These are phyloP conservation scores for Megalops cyprinoides DNA, from an alignment of 2,797 vertebrate species.

Conservation along the genomic window DNA sequence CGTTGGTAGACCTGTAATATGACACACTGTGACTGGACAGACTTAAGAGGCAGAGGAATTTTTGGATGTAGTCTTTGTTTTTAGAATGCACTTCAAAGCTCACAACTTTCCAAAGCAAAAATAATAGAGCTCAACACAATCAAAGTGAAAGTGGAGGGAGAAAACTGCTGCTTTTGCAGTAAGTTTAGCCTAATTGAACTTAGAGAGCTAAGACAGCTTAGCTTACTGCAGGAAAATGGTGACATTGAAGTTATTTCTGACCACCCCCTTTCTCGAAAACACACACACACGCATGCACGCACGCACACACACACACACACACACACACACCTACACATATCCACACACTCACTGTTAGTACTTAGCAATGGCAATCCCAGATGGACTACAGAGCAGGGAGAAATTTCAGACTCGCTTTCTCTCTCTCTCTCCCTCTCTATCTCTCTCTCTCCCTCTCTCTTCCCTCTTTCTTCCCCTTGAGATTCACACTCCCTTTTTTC, in stretches of 20 bases:
- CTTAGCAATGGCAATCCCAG: constrained; percentile 61
- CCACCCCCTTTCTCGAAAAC: neutral
- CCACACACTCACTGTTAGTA: constrained; percentile 46
- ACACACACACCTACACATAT: constrained; percentile 23
- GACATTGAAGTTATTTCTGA: neutral
- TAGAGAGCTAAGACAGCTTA: too few relatives aligned
- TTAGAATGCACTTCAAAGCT: constrained; percentile 37
- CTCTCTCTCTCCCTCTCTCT: neutral
- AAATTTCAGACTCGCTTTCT: constrained; percentile 22
- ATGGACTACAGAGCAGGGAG: constrained; percentile 50
- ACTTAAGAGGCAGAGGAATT: constrained; percentile 1
- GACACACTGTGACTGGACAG: neutral
- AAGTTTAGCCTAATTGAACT: too few relatives aligned
- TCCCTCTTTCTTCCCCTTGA: constrained; percentile 38
- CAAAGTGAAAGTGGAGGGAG: neutral
- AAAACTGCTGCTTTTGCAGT: neutral
- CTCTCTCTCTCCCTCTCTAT: neutral
- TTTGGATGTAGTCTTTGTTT: neutral
- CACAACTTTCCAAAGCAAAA: constrained; percentile 45
- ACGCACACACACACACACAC: constrained; percentile 28
- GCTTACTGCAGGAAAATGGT: neutral
- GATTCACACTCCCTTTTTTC: constrained; percentile 50
- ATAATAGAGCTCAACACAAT: constrained; percentile 26
- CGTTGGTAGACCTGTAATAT: neutral
- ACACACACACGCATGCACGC: constrained; percentile 25